phyloP scores from a whole-genome alignment of 2,888 invertebrate genomes.

The Ichneumoninae sp. region DNA sequence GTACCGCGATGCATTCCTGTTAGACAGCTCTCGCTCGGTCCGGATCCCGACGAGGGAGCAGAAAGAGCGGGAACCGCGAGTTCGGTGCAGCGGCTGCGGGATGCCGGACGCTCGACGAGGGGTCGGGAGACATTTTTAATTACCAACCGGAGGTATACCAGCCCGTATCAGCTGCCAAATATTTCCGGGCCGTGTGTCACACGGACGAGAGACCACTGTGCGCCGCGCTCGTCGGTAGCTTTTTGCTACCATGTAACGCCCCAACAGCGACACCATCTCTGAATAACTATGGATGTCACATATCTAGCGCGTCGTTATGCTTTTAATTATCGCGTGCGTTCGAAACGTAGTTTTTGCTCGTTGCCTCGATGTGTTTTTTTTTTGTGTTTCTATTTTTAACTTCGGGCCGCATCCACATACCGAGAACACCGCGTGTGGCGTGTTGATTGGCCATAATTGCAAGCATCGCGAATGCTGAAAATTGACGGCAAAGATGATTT shows the following conservation, averaged over 20 bases:
- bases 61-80: conserved; percentile 59
- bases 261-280: conserved; percentile 25
- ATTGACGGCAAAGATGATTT: too few relatives aligned
- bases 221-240: conserved; percentile 12
- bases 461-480: too few relatives aligned
- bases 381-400: not conserved
- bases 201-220: conserved; percentile 38
- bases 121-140: conserved; percentile 84
- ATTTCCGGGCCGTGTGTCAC: conserved; percentile 81
- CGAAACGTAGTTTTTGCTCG: conserved; percentile 30
- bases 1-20: conserved; percentile 82
- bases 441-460: too few relatives aligned
- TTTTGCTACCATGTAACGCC: conserved; percentile 57
- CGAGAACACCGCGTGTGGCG: not conserved
- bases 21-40: conserved; percentile 77
- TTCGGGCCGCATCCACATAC: not conserved
- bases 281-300: conserved; percentile 25
- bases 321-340: conserved; percentile 64
- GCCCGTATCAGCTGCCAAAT: conserved; percentile 83
- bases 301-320: conserved; percentile 61
- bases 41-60: conserved; percentile 64
- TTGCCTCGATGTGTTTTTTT: not conserved
- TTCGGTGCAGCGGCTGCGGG: conserved; percentile 34
- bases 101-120: conserved; percentile 66
- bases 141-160: conserved; percentile 81